phyloP scores from a whole-genome alignment of 2,113 vertebrate genomes.

The Centrocercus urophasianus region DNA sequence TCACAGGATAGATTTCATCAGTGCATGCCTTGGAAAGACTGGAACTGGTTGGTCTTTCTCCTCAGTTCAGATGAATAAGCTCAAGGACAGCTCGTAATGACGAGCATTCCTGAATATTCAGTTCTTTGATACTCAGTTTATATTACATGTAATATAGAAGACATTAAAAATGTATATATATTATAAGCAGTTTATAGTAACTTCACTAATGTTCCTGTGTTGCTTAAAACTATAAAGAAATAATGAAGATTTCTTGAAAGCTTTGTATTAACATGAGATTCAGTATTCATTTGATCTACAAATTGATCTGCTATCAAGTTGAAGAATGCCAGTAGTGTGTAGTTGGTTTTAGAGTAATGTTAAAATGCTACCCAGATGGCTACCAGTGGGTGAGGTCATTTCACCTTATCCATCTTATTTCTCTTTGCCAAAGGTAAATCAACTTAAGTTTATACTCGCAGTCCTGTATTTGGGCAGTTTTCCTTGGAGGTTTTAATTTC shows the following conservation, averaged over 20 bases:
- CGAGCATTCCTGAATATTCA: not conserved
- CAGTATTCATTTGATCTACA: accelerated
- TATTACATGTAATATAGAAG: too few relatives aligned
- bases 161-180: too few relatives aligned
- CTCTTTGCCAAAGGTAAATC: not conserved
- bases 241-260: not conserved
- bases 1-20: not conserved
- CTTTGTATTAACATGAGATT: not conserved
- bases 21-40: not conserved
- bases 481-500: not conserved
- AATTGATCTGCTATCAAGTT: not conserved
- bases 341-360: not conserved
- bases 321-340: not conserved
- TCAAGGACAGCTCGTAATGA: accelerated
- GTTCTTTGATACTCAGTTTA: not conserved
- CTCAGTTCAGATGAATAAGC: not conserved
- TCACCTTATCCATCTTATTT: not conserved
- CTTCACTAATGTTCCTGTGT: too few relatives aligned
- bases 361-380: not conserved
- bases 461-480: not conserved
- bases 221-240: not conserved
- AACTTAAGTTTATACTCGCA: not conserved
- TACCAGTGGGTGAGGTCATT: not conserved
- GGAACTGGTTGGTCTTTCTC: not conserved
- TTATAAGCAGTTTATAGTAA: not conserved